phyloP scores from a whole-genome alignment of 2,797 vertebrate genomes.

The Lepus oiostolus region DNA sequence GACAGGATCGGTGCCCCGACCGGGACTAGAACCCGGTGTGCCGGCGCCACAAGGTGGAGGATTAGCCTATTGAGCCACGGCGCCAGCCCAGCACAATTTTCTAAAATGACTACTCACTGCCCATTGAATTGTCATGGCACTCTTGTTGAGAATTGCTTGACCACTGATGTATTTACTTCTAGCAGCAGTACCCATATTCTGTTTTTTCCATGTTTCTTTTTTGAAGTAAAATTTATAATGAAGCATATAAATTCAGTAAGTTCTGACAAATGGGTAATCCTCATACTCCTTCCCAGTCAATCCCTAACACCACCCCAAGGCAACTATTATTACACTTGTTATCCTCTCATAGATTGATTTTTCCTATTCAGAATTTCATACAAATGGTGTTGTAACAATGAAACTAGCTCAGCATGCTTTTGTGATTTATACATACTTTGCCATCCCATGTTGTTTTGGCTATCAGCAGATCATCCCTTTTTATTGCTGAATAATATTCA shows the following conservation, averaged over 20 bases:
- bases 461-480: too few species aligned
- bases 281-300: background rate
- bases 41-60: too few species aligned
- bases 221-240: slow-evolving; percentile 37
- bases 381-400: too few species aligned
- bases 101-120: background rate
- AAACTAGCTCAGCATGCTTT: too few species aligned
- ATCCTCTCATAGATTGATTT: background rate
- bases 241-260: slow-evolving; percentile 38
- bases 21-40: too few species aligned
- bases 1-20: too few species aligned
- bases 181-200: too few species aligned
- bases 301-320: background rate
- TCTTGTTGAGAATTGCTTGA: background rate
- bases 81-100: background rate
- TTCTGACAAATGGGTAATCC: background rate
- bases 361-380: background rate
- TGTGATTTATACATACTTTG: too few species aligned
- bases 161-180: background rate
- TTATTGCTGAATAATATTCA: too few species aligned
- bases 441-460: too few species aligned
- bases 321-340: background rate
- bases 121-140: background rate
- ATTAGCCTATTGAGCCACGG: too few species aligned
- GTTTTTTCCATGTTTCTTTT: background rate